phyloP scores from a whole-genome alignment of 2,797 vertebrate genomes.

The Esox masquinongy region DNA sequence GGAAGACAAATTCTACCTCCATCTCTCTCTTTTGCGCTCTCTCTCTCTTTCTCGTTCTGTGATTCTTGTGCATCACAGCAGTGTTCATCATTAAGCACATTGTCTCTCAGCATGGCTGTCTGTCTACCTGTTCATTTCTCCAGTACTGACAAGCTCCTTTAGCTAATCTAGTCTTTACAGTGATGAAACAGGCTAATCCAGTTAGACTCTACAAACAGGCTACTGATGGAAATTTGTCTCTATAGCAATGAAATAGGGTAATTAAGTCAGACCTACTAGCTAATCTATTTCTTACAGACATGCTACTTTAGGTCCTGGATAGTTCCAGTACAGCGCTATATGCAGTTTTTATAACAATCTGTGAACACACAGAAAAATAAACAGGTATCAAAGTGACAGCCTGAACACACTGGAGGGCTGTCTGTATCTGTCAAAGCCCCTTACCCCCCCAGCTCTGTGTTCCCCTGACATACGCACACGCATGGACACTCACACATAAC shows the following conservation, averaged over 20 bases:
- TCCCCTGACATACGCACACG: not conserved
- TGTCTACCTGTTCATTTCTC: constrained; percentile 3
- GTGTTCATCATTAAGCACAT: constrained; percentile 36
- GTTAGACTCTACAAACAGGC: not conserved
- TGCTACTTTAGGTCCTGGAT: not conserved
- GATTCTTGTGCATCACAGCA: not conserved
- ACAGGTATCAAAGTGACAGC: not conserved
- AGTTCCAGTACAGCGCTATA: not conserved
- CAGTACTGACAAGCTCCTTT: constrained; percentile 18
- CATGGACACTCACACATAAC: not conserved
- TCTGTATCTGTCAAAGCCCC: not conserved
- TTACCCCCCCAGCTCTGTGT: not conserved
- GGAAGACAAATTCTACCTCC: constrained; percentile 59
- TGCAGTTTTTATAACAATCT: not conserved
- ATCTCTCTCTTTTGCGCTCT: constrained; percentile 39
- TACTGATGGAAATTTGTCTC: not conserved
- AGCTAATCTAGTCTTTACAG: not conserved
- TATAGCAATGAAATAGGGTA: not conserved
- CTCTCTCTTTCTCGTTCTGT: constrained; percentile 14
- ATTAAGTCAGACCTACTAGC: not conserved
- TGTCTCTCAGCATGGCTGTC: not conserved
- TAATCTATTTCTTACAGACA: not conserved
- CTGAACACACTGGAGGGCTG: not conserved
- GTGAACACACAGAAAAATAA: not conserved
- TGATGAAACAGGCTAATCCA: not conserved